These are phyloP conservation scores for Taenaris catops DNA, from an alignment of 2,888 invertebrate genomes.

Conservation along the genomic window DNA sequence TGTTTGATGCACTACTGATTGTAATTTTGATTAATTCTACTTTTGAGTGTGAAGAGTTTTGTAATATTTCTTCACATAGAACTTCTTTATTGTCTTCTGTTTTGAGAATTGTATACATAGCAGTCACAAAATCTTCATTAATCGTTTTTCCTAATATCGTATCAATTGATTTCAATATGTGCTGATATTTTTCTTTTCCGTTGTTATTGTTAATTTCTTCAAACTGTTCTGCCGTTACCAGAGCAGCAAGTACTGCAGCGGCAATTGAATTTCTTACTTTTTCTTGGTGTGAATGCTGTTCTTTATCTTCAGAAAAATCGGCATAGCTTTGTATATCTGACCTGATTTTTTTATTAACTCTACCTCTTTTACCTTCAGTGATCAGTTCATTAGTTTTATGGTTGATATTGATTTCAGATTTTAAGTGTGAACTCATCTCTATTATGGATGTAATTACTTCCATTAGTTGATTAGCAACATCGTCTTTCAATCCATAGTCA, in stretches of 20 bases:
- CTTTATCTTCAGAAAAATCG: slow-evolving; percentile 35
- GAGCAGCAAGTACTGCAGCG: slow-evolving; percentile 70
- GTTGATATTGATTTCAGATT: slow-evolving; percentile 56
- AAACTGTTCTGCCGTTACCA: slow-evolving; percentile 72
- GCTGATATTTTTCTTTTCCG: slow-evolving; percentile 69
- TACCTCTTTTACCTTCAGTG: slow-evolving; percentile 44
- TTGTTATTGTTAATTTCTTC: slow-evolving; percentile 72
- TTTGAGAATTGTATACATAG: slow-evolving; percentile 71
- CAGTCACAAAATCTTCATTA: slow-evolving; percentile 65
- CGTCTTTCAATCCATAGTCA: slow-evolving; percentile 71
- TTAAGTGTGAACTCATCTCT: slow-evolving; percentile 72
- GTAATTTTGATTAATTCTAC: slow-evolving; percentile 82
- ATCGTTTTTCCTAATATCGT: slow-evolving; percentile 71
- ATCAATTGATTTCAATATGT: slow-evolving; percentile 72
- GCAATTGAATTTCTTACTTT: slow-evolving; percentile 76
- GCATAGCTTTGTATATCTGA: slow-evolving; percentile 36
- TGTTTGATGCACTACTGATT: slow-evolving; percentile 58
- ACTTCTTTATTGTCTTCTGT: slow-evolving; percentile 70
- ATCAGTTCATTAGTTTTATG: slow-evolving; percentile 35
- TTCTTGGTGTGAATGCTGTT: slow-evolving; percentile 60
- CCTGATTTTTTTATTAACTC: slow-evolving; percentile 48
- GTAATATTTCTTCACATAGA: slow-evolving; percentile 68
- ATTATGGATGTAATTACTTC: slow-evolving; percentile 71
- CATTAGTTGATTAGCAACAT: slow-evolving; percentile 74
- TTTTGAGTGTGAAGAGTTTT: slow-evolving; percentile 78